Evolutionary conservation across 2,888 invertebrate genomes (phyloP), one percentile per base, ranked within the genome.

Genomic region (Acheta domesticus): DNA sequence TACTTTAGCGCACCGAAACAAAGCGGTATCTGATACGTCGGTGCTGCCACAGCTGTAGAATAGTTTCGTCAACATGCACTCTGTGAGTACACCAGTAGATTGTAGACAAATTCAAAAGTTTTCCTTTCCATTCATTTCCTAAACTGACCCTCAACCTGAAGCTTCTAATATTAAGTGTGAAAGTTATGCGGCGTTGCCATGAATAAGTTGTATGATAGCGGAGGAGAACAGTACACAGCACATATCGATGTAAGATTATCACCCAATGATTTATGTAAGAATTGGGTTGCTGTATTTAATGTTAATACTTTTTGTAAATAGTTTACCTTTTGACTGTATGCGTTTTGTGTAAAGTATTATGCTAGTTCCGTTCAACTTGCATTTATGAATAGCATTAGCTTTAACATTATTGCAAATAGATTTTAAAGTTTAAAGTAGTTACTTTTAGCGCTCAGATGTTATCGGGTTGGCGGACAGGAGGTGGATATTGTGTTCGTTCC

Each of bases 361-460:
- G 62, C 62, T 62, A 62, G 62, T 62, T 62, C 62, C n/a, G 62
- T 62, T 62, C 62, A 62, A 19, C 62, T 62, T 62, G 62, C 62
- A 62, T 62, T 62, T 62, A 62, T 62, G n/a, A 62, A 62, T 62
- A 62, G 62, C 62, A n/a, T 12, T 62, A 62, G 62, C 62, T 62
- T 62, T 62, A 62, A 12, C 16, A 62, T 62, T 62, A 62, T 62
- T 62, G 62, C 16, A 62, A 62, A 62, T 62, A 62, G 16, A 62
- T 62, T 19, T n/a, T 62, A 62, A 62, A 62, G 62, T 62, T 62
- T 62, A 62, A 62, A 19, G 62, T 62, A 62, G 62, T 62, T 62
- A 62, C 62, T 62, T 62, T 62, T 19, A 62, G 62, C 62, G 62
- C 62, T 62, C 62, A 62, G 62, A 14, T 62, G 62, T 62, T 62